Conservation (phyloP, 2,888 invertebrate genomes). For the Cataglyphis livida region DNA sequence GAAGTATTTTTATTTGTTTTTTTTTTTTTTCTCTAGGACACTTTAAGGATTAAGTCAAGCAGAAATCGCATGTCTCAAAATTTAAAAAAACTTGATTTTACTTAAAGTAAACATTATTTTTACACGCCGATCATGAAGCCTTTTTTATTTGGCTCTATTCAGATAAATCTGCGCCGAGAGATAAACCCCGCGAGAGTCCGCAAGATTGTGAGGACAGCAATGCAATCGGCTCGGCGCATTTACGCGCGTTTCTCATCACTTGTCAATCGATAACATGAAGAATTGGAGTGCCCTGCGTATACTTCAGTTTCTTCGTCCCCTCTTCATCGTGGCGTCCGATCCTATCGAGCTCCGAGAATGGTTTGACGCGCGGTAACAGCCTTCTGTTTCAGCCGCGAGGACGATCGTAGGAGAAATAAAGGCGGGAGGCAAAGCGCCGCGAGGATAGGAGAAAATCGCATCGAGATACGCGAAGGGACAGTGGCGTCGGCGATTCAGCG, state of each 20-base stretch:
- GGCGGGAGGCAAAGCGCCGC: constrained; percentile 22
- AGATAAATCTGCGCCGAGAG: neutral
- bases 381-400: neutral
- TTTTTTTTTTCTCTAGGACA: neutral
- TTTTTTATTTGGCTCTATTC: neutral
- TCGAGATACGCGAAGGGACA: constrained; percentile 52
- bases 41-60: neutral
- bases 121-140: neutral
- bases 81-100: constrained; percentile 6
- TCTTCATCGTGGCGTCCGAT: constrained; percentile 12
- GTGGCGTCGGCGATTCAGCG: constrained; percentile 62
- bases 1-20: neutral
- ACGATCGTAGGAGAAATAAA: constrained; percentile 13
- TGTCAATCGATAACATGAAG: constrained; percentile 58
- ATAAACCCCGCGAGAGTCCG: neutral
- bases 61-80: neutral
- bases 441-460: constrained; percentile 33
- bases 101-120: neutral
- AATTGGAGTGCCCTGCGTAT: constrained; percentile 29
- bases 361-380: constrained; percentile 8
- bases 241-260: constrained; percentile 42
- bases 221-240: neutral
- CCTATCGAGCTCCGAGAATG: neutral
- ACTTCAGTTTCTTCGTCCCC: neutral
- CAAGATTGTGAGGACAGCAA: neutral